Base-by-base conservation (phyloP, 2,113 vertebrate genomes). In the Calypte anna region DNA sequence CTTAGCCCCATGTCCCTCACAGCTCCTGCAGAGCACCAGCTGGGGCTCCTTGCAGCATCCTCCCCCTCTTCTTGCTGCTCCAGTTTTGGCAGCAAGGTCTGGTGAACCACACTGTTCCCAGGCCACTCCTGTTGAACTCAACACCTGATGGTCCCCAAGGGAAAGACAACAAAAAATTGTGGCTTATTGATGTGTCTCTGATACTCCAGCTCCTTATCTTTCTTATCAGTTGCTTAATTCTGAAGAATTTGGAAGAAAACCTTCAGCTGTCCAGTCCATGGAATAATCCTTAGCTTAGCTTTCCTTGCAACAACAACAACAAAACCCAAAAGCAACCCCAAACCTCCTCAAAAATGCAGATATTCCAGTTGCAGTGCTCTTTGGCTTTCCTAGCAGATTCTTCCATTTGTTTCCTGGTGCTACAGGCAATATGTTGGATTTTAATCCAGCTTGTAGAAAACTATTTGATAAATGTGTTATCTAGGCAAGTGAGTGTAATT, bases 191-290 rank as follows among this genome's bases (percentile, higher is more conserved):
- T 77, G 55, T 75, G 44, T 75, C 53, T 86, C 4, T 21, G 69
- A 48, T 53, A 30, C 48, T 75, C 30, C 43, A 54, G 43, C 82
- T 82, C 44, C 44, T 55, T 80, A 36, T 73, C 33, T 90, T 40
- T 55, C 33, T 58, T 91, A 40, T 31, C 75, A 70, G 18, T 90
- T 95, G 21, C 88, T 94, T 74, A 91, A 75, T 93, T 95, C 90
- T 86, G 91, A 82, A 86, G 80, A 0, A 48, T 88, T 74, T 74
- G 15, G 83, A 75, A 81, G 88, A 88, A 91, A 88, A 88, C 93
- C 87, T 61, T 94, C 55, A 91, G 40, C 66, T 89, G 0, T 57
- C 77, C 82, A 63, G 54, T 79, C 55, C 10, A 25, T 0, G 0
- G 66, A 63, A 55, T 75, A 85, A 62, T 43, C 50, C 46, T 62